These are phyloP conservation scores for Rhingia rostrata DNA, from an alignment of 2,888 invertebrate genomes.

Conservation along the genomic window DNA sequence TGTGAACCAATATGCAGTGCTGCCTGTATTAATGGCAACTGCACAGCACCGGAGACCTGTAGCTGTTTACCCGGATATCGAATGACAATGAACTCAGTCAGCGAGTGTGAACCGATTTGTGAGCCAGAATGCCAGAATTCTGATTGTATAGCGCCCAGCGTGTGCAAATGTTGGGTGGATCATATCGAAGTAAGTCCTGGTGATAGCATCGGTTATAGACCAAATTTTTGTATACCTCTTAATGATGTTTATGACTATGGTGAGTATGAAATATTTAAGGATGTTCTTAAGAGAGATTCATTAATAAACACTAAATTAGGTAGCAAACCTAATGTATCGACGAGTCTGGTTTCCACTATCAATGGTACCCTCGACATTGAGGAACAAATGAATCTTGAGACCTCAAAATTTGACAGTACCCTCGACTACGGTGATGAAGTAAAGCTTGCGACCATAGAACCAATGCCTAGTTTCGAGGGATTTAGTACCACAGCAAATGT, in stretches of 20 bases:
- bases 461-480: too few relatives aligned
- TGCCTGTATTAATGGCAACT: constrained; percentile 80
- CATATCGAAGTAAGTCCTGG: constrained; percentile 77
- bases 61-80: constrained; percentile 83
- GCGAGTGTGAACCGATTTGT: constrained; percentile 80
- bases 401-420: too few relatives aligned
- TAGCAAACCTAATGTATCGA: too few relatives aligned
- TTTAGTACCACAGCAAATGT: too few relatives aligned
- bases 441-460: too few relatives aligned
- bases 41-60: constrained; percentile 83
- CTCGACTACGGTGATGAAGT: too few relatives aligned
- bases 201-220: constrained; percentile 73
- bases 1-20: constrained; percentile 79
- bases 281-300: too few relatives aligned
- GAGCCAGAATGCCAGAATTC: constrained; percentile 81
- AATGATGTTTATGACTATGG: constrained; percentile 75
- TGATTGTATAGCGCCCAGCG: constrained; percentile 80
- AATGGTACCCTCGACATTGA: too few relatives aligned
- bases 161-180: constrained; percentile 78
- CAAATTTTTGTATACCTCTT: constrained; percentile 72
- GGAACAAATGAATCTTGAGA: too few relatives aligned
- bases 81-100: constrained; percentile 52
- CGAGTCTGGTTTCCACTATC: too few relatives aligned
- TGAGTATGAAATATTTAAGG: constrained; percentile 26
- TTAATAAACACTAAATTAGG: too few relatives aligned